Conservation (phyloP, 2,113 vertebrate genomes). For the Xenopus borealis region DNA sequence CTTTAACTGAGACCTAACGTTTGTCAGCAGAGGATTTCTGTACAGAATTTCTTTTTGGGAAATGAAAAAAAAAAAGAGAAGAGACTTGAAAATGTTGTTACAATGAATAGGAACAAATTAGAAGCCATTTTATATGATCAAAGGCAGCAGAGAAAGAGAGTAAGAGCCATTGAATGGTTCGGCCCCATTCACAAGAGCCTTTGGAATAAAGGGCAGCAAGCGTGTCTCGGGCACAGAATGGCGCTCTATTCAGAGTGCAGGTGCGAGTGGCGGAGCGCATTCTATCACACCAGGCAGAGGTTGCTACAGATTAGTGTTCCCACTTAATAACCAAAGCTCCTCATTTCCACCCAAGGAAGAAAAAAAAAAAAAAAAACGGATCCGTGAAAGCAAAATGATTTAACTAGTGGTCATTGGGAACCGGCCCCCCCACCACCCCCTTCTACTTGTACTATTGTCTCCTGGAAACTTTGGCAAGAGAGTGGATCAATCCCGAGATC, state of each 20-base stretch:
- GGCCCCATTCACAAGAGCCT: constrained; percentile 88
- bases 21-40: constrained; percentile 63
- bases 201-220: constrained; percentile 93
- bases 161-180: constrained; percentile 79
- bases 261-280: constrained; percentile 91
- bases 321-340: constrained; percentile 84
- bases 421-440: too few relatives aligned
- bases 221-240: constrained; percentile 91
- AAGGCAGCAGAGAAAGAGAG: constrained; percentile 81
- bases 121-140: constrained; percentile 85
- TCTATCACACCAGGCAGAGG: constrained; percentile 91
- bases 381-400: constrained; percentile 88
- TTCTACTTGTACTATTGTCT: constrained; percentile 74
- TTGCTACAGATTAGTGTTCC: constrained; percentile 93
- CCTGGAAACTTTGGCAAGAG: constrained; percentile 57
- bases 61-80: constrained; percentile 61
- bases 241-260: constrained; percentile 95
- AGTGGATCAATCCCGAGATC: constrained; percentile 51
- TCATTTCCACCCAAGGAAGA: constrained; percentile 75
- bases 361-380: constrained; percentile 68
- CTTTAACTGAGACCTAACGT: constrained; percentile 58
- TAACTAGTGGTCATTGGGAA: constrained; percentile 72
- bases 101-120: constrained; percentile 86
- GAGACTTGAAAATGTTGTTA: constrained; percentile 77
- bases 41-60: constrained; percentile 72